Conservation (phyloP, 1,140 invertebrate genomes). For the Cherax destructor region DNA sequence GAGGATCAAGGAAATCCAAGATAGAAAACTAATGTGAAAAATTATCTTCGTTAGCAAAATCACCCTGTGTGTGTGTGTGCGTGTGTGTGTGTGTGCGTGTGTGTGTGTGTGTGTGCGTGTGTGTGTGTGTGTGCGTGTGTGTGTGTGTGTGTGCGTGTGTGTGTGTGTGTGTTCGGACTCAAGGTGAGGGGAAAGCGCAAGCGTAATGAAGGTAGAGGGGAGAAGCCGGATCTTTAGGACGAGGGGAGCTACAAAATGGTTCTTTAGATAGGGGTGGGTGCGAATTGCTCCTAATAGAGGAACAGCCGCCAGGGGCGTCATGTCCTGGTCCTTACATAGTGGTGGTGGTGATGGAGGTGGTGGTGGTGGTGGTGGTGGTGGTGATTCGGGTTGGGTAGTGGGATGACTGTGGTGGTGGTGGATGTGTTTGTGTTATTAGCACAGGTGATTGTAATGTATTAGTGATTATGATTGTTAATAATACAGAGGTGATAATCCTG, state of each 20-base stretch:
- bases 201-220: neutral
- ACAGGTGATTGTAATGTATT: no score
- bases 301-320: neutral
- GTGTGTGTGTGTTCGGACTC: neutral
- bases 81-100: neutral
- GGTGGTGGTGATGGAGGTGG: no score
- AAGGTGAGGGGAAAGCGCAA: neutral
- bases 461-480: no score
- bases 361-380: no score
- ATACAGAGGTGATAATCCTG: no score
- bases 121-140: neutral
- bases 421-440: no score
- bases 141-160: neutral
- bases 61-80: neutral
- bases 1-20: neutral
- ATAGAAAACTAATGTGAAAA: neutral
- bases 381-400: no score
- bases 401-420: no score
- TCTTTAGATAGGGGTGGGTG: conserved; percentile 34
- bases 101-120: neutral
- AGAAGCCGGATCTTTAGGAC: neutral
- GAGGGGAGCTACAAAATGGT: conserved; percentile 46
- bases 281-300: conserved; percentile 39
- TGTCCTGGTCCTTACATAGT: neutral
- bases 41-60: no score